Percentiles rank a stretch among this genome's conserved stretches.
Conservation (phyloP, 2,113 vertebrate genomes). For the Odontophorus gujanensis region DNA sequence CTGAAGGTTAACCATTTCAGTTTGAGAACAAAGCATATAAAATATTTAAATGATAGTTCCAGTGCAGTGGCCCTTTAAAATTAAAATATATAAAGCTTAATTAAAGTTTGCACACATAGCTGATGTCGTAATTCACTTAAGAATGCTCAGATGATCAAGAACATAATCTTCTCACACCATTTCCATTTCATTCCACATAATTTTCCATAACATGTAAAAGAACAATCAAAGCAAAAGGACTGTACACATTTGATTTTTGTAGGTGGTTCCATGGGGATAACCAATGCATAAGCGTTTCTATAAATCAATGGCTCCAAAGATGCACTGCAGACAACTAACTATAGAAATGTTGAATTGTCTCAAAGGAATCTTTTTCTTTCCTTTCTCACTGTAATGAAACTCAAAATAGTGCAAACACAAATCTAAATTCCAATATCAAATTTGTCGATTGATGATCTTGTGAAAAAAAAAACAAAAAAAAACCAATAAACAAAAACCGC, state of each 20-base stretch:
- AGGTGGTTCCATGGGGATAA: background rate
- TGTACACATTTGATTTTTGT: background rate
- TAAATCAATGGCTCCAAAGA: background rate
- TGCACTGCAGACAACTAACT: background rate
- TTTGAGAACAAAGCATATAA: background rate
- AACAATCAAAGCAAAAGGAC: background rate
- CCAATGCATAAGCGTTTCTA: background rate
- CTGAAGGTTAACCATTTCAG: constrained; percentile 3
- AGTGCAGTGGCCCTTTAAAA: constrained; percentile 20
- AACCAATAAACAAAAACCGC: background rate
- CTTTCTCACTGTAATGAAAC: background rate
- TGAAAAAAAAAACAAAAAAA: background rate
- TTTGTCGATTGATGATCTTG: background rate
- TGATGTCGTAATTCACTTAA: constrained; percentile 2
- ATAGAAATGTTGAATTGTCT: background rate
- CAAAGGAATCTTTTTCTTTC: background rate
- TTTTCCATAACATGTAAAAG: background rate
- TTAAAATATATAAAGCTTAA: constrained; percentile 12
- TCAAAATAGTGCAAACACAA: background rate
- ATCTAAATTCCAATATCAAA: background rate
- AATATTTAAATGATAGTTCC: background rate
- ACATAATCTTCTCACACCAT: background rate
- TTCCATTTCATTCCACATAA: background rate
- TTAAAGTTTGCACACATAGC: background rate
- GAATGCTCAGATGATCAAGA: background rate